A percentile compares a stretch with the other conserved stretches of the same genome.
Evolutionary conservation across 2,797 vertebrate species (phyloP).

Genomic region (Tapirus indicus): DNA sequence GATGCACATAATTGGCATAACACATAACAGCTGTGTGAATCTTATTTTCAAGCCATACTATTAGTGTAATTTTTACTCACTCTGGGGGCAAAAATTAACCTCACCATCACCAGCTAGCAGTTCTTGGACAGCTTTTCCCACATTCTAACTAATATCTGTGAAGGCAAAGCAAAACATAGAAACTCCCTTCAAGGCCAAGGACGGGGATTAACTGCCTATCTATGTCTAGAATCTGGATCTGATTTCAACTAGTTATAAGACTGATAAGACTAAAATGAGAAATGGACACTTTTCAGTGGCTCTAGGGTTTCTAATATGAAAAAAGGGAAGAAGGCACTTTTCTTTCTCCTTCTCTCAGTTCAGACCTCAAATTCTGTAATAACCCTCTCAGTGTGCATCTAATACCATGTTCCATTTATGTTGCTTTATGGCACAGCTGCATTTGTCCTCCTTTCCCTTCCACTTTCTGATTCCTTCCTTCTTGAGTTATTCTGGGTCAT

Average conservation of each 20-base stretch:
- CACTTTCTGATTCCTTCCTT: not conserved
- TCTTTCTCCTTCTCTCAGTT: not conserved
- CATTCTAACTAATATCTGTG: not conserved
- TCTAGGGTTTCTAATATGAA: not conserved
- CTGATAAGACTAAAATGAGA: not conserved
- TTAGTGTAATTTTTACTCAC: not conserved
- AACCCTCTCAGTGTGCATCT: fast-evolving
- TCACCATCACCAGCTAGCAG: not conserved
- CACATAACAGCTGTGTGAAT: too few species aligned
- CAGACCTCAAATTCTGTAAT: not conserved
- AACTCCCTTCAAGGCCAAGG: not conserved
- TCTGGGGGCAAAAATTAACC: not conserved
- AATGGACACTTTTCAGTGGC: too few species aligned
- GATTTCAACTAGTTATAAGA: not conserved
- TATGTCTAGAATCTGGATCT: not conserved
- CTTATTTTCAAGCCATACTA: not conserved
- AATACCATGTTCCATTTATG: fast-evolving
- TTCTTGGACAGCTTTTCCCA: not conserved
- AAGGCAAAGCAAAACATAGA: not conserved
- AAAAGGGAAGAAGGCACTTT: not conserved
- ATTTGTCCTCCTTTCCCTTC: not conserved
- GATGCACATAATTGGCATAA: not conserved
- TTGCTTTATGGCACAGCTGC: not conserved
- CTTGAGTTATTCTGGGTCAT: not conserved
- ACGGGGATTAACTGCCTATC: not conserved